These are phyloP conservation scores for Nematopogon swammerdamellus DNA, from an alignment of 2,888 invertebrate species.

Conservation along the genomic window DNA sequence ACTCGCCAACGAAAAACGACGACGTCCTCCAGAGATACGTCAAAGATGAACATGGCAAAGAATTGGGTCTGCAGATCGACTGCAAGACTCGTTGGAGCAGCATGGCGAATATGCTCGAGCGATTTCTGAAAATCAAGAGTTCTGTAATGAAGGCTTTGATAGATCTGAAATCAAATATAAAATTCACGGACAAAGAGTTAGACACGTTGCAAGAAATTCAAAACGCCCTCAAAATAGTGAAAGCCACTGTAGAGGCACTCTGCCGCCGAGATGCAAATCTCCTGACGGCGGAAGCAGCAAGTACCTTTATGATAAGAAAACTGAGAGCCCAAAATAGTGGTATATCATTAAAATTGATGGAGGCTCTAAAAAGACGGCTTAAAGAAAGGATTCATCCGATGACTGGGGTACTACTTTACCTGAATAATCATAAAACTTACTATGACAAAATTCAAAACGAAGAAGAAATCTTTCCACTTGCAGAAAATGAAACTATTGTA, in stretches of 20 bases:
- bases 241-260: conserved; percentile 13
- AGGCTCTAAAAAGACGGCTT: neutral
- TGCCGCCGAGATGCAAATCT: conserved; percentile 12
- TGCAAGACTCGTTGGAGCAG: conserved; percentile 13
- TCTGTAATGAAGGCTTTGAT: conserved; percentile 13
- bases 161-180: conserved; percentile 7
- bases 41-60: conserved; percentile 8
- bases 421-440: neutral
- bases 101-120: conserved; percentile 9
- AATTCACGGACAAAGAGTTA: conserved; percentile 9
- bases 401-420: neutral
- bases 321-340: neutral
- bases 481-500: neutral
- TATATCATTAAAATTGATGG: no score
- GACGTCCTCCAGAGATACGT: conserved; percentile 11
- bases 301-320: conserved; percentile 5
- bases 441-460: neutral
- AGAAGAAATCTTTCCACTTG: neutral
- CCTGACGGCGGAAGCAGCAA: conserved; percentile 9
- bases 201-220: conserved; percentile 6
- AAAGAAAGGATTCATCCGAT: no score
- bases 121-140: conserved; percentile 10
- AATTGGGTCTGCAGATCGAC: conserved; percentile 11
- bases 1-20: conserved; percentile 9
- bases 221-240: conserved; percentile 10